Evolutionary conservation across 2,888 invertebrate species (phyloP).

Genomic region (Coenonympha arcania): DNA sequence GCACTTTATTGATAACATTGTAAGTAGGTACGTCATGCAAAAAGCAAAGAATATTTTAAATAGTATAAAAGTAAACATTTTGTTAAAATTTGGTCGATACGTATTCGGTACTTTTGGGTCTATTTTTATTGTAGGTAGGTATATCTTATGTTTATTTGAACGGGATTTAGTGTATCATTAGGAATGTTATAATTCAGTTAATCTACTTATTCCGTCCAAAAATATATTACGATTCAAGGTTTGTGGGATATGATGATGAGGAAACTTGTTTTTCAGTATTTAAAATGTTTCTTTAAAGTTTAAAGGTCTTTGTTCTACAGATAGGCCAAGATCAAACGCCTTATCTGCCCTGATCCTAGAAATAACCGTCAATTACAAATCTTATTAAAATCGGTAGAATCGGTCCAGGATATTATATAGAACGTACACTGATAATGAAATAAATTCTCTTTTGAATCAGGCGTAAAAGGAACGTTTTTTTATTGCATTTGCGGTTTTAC

Average conservation of each 20-base stretch:
- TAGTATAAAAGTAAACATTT: conserved; percentile 2
- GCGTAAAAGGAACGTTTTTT: conserved; percentile 1
- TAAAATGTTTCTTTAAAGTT: too few species aligned
- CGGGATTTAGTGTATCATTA: conserved; percentile 2
- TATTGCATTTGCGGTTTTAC: conserved; percentile 1
- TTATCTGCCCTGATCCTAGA: too few species aligned
- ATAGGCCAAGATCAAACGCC: too few species aligned
- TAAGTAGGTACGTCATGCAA: too few species aligned
- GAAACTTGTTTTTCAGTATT: too few species aligned
- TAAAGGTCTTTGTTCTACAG: too few species aligned
- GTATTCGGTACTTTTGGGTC: background rate
- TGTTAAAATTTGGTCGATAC: background rate
- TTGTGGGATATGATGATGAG: background rate
- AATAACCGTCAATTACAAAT: too few species aligned
- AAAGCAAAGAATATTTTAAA: background rate
- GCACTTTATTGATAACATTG: too few species aligned
- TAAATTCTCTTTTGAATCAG: background rate
- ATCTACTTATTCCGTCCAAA: background rate
- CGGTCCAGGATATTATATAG: too few species aligned
- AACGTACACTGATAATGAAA: too few species aligned
- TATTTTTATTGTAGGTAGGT: background rate
- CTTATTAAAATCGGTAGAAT: too few species aligned
- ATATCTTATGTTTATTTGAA: background rate
- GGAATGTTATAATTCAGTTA: background rate
- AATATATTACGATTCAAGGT: background rate